Conservation (phyloP, 2,888 invertebrate genomes). For the Ptychoptera albimana region DNA sequence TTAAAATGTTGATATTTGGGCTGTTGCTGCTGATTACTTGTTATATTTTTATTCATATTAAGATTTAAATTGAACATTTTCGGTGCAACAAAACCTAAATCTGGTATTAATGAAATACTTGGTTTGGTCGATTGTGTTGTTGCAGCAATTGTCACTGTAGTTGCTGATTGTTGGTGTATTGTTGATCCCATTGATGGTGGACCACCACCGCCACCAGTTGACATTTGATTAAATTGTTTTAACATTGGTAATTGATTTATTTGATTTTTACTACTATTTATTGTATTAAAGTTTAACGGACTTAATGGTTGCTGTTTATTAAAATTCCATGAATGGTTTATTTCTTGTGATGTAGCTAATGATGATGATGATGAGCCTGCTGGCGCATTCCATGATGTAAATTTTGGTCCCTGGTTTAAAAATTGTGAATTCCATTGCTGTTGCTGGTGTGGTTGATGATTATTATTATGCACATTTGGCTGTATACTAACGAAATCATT, state of each 20-base stretch:
- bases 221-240: neutral
- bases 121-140: constrained; percentile 19
- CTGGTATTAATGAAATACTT: constrained; percentile 35
- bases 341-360: constrained; percentile 8
- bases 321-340: constrained; percentile 20
- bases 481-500: constrained; percentile 31
- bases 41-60: no score
- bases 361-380: constrained; percentile 11
- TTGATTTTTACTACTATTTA: constrained; percentile 1
- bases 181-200: no score
- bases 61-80: constrained; percentile 17
- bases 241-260: neutral
- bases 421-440: constrained; percentile 7
- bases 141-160: constrained; percentile 8
- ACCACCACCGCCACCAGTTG: constrained; percentile 8
- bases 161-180: constrained; percentile 11
- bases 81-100: constrained; percentile 37
- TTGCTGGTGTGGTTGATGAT: constrained; percentile 19
- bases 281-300: neutral
- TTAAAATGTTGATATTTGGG: no score
- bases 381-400: constrained; percentile 11
- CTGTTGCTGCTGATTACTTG: no score
- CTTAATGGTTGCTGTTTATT: no score
- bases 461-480: no score
- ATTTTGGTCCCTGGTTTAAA: constrained; percentile 5